These are phyloP conservation scores for Globodera rostochiensis DNA, from an alignment of 1,140 invertebrate genomes.

Conservation along the genomic window DNA sequence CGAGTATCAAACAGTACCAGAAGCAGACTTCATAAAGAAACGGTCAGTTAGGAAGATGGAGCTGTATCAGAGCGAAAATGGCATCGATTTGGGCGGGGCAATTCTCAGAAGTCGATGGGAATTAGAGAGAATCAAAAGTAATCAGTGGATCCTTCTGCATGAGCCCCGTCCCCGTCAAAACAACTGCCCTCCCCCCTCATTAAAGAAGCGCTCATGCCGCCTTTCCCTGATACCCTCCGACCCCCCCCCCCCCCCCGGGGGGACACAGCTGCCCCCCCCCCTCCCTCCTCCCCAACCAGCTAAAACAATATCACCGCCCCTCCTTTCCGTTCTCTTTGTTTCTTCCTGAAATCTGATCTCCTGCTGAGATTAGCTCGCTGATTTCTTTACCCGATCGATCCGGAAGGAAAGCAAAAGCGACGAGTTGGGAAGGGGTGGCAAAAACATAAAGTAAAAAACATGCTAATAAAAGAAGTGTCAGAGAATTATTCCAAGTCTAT, in stretches of 20 bases:
- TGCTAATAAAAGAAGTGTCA: too few species aligned
- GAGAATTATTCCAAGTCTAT: too few species aligned
- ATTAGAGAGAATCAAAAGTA: too few species aligned
- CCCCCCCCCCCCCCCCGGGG: neutral
- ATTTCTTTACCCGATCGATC: slow-evolving; percentile 3
- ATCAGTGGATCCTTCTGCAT: neutral
- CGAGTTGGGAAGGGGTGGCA: neutral
- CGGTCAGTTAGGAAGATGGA: neutral
- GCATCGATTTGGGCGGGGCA: neutral
- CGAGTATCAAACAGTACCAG: too few species aligned
- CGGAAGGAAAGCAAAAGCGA: neutral
- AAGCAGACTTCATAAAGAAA: too few species aligned
- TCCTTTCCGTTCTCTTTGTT: neutral
- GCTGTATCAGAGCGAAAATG: neutral
- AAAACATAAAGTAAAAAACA: neutral
- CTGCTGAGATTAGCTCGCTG: neutral
- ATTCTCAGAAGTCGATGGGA: neutral
- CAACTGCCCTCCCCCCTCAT: neutral
- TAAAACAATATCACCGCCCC: neutral
- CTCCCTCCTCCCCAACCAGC: neutral
- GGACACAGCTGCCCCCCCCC: neutral
- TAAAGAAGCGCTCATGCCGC: neutral
- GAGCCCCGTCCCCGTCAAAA: neutral
- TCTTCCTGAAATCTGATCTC: slow-evolving; percentile 12
- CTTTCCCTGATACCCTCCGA: slow-evolving; percentile 7